Conservation (phyloP, 1,140 invertebrate genomes). For the Drosophila neocordata region DNA sequence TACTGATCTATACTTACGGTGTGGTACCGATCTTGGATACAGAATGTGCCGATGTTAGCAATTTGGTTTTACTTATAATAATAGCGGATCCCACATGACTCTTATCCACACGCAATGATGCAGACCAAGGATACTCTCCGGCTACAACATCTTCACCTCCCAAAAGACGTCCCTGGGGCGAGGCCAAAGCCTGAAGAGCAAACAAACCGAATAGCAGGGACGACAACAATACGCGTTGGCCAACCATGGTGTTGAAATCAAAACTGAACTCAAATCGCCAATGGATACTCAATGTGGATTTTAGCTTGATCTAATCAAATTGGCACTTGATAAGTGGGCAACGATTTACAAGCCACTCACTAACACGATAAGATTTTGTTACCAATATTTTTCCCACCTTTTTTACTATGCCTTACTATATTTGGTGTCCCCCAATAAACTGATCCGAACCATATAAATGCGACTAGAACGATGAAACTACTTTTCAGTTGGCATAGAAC, state of each 20-base stretch:
- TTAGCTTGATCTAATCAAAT: constrained; percentile 36
- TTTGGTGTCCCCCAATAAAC: neutral
- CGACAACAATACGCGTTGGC: constrained; percentile 46
- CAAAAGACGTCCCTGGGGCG: constrained; percentile 56
- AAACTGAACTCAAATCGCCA: constrained; percentile 26
- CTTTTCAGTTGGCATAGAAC: constrained; percentile 7
- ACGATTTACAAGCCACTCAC: constrained; percentile 11
- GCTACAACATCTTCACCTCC: constrained; percentile 58
- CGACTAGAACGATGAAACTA: neutral
- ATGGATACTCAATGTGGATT: constrained; percentile 21
- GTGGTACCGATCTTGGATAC: constrained; percentile 49
- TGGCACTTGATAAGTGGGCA: neutral
- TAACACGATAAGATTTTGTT: constrained; percentile 8
- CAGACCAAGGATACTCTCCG: constrained; percentile 56
- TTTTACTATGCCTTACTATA: no score
- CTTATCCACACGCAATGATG: constrained; percentile 62
- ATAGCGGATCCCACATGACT: constrained; percentile 44
- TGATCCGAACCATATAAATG: constrained; percentile 11
- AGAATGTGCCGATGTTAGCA: constrained; percentile 68
- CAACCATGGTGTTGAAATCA: constrained; percentile 61
- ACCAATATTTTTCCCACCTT: no score
- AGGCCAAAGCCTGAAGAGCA: constrained; percentile 6
- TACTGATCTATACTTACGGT: constrained; percentile 51
- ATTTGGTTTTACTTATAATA: constrained; percentile 35
- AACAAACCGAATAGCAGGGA: constrained; percentile 25